phyloP scores from a whole-genome alignment of 37 sponge, comb jelly and placozoan species.

The Agelas oroides region DNA sequence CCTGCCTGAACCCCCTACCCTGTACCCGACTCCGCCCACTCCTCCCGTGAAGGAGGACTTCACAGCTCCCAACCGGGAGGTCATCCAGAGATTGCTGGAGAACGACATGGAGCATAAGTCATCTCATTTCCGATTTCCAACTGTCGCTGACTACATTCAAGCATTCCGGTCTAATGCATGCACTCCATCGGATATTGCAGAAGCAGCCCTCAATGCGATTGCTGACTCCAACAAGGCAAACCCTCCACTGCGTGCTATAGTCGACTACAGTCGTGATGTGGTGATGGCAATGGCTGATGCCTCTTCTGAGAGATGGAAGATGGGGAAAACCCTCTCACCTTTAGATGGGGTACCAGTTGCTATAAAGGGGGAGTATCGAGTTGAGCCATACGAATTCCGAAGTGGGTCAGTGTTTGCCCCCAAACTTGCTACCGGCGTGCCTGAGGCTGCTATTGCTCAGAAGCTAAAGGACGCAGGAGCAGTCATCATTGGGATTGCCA shows the following conservation, averaged over 20 bases:
- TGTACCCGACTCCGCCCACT: constrained; percentile 40
- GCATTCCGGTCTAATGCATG: constrained; percentile 33
- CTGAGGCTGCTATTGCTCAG: constrained; percentile 52
- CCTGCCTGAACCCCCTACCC: constrained; percentile 76
- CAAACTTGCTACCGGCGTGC: constrained; percentile 12
- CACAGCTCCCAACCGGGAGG: not conserved
- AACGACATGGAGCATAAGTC: not conserved
- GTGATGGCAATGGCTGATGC: constrained; percentile 78
- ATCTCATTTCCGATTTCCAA: constrained; percentile 24
- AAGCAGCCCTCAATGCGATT: constrained; percentile 59
- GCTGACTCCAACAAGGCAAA: constrained; percentile 37
- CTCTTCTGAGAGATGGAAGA: constrained; percentile 82
- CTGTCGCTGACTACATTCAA: constrained; percentile 48
- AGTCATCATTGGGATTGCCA: constrained; percentile 88
- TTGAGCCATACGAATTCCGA: constrained; percentile 59
- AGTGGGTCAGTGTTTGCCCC: constrained; percentile 58
- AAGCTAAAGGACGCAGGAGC: constrained; percentile 85
- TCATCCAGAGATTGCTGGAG: constrained; percentile 7
- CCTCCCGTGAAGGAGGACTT: constrained; percentile 23
- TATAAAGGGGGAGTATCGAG: constrained; percentile 82
- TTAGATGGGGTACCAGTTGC: constrained; percentile 92
- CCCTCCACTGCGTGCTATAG: constrained; percentile 80
- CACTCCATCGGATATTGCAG: constrained; percentile 64
- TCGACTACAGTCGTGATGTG: constrained; percentile 44
- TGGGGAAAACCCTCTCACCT: constrained; percentile 73